Conservation (phyloP, 2,113 vertebrate species). For the Melanotaenia duboulayi region DNA sequence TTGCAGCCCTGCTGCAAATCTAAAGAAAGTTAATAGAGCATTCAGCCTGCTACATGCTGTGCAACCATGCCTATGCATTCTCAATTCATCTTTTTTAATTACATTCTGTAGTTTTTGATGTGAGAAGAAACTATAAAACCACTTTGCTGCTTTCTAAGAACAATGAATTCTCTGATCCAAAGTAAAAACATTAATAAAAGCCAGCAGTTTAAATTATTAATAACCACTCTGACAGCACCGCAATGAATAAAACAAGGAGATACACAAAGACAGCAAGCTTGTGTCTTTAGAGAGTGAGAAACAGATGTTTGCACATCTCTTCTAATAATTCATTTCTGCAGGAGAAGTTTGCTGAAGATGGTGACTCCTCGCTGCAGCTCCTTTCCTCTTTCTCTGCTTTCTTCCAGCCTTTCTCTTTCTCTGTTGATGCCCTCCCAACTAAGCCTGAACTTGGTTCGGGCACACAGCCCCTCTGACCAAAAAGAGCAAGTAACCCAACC, state of each 20-base stretch:
- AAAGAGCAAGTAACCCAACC: slow-evolving; percentile 25
- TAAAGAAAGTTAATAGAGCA: no score
- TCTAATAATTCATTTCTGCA: slow-evolving; percentile 60
- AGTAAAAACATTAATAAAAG: slow-evolving; percentile 8
- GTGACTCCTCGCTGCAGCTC: slow-evolving; percentile 20
- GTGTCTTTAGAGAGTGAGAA: slow-evolving; percentile 10
- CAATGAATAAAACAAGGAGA: slow-evolving; percentile 27
- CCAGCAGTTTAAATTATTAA: slow-evolving; percentile 27
- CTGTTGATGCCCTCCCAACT: slow-evolving; percentile 48
- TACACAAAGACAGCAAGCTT: background rate
- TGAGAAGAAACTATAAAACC: background rate
- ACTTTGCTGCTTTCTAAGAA: background rate
- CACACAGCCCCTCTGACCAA: slow-evolving; percentile 33
- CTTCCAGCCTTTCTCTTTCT: slow-evolving; percentile 9
- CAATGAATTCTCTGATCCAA: background rate
- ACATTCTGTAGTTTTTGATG: background rate
- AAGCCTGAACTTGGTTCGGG: slow-evolving; percentile 48
- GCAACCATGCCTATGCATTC: no score
- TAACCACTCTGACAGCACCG: slow-evolving; percentile 17
- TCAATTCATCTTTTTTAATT: no score
- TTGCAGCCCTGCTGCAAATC: background rate
- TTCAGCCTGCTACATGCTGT: no score
- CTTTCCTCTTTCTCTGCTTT: slow-evolving; percentile 1
- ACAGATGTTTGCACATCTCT: slow-evolving; percentile 42
- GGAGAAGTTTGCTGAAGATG: slow-evolving; percentile 17